Percentiles rank a stretch among this genome's conserved stretches.
phyloP scores from a whole-genome alignment of 2,797 vertebrate species.

The Masticophis lateralis region DNA sequence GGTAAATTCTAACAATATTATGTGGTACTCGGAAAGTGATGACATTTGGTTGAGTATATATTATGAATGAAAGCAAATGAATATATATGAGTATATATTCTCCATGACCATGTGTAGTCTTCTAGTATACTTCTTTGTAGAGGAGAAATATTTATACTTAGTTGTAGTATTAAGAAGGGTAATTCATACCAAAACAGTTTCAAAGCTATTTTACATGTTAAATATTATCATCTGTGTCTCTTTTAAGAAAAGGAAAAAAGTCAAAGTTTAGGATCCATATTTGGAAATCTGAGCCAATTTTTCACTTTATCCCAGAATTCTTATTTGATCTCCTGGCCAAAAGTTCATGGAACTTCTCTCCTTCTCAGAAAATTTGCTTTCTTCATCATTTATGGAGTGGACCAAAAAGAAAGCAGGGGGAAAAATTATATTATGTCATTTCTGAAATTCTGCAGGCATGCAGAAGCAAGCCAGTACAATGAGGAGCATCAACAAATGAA shows the following conservation, averaged over 20 bases:
- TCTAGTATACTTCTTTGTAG: not conserved
- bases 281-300: not conserved
- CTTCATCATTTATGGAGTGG: not conserved
- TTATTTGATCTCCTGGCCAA: not conserved
- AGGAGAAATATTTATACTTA: not conserved
- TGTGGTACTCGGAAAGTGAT: not conserved
- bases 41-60: not conserved
- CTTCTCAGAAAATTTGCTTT: not conserved
- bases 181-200: not conserved
- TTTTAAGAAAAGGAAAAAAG: not conserved
- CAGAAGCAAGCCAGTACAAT: not conserved
- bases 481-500: not conserved
- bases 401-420: not conserved
- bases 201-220: not conserved
- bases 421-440: not conserved
- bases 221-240: not conserved
- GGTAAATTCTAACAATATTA: not conserved
- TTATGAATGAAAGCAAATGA: not conserved
- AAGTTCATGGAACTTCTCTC: not conserved
- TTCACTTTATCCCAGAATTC: not conserved
- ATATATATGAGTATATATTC: not conserved
- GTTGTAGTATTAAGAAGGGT: not conserved
- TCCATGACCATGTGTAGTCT: fast-evolving
- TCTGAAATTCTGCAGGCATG: not conserved
- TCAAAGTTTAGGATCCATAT: not conserved